Evolutionary conservation across 2,113 vertebrate species (phyloP), one percentile per base, ranked within the genome.

Genomic region (Panurus biarmicus): DNA sequence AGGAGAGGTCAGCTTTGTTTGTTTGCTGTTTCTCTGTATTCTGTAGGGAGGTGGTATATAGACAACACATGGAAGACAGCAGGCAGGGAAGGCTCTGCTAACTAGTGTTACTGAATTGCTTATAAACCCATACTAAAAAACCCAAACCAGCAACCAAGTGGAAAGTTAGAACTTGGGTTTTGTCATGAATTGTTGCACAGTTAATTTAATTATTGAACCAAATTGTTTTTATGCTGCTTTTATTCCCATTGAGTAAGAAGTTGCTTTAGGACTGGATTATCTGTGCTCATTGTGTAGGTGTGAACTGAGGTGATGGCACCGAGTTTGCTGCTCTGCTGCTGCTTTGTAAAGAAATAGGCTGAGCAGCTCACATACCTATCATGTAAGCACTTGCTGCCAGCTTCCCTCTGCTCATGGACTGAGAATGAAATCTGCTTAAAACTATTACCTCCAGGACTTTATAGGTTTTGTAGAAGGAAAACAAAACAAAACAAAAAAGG

Each of bases 311-410:
- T 89, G 89, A 91, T 89, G 89, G 92, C 81, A 87, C 78, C 47
- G 51, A 47, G 48, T 95, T 94, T 97, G 88, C 85, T 94, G 70
- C 87, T 96, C n/a, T 94, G 84, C 35, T 95, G 81, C 74, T 94
- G 77, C 58, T 87, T 72, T 7, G 23, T 40, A 64, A 73, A 91
- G 92, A 76, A 79, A 94, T 87, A 83, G 38, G 78, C 92, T 74
- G 81, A 96, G 73, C 93, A 85, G 72, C 89, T 15, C n/a, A 20
- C 97, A 97, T 98, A 95, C 97, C 95, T 96, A 18, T 97, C 97
- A 14, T 97, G 98, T 97, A 94, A 60, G 71, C 94, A 96, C 97
- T 97, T 98, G 98, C 95, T 93, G 93, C 78, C 0, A 40, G 92
- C 69, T 84, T 90, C 84, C 82, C 70, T 98, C 91, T 97, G 92